Percentiles rank a stretch among this genome's conserved stretches.
Evolutionary conservation across 2,797 vertebrate genomes (phyloP).

Genomic region (Trematomus bernacchii): DNA sequence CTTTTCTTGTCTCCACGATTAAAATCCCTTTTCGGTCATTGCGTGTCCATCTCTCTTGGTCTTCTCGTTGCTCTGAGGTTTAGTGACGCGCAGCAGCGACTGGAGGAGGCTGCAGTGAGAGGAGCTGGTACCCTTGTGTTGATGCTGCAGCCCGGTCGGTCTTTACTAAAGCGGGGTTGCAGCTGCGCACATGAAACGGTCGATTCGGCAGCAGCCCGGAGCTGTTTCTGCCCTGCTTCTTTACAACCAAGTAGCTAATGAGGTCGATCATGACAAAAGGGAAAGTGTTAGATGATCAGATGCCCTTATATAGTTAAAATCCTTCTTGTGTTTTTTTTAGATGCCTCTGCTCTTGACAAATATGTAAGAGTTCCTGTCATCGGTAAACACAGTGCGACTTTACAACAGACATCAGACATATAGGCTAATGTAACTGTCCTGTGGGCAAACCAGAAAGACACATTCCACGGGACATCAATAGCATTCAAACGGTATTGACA

Average conservation of each 20-base stretch:
- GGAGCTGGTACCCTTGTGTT: not conserved
- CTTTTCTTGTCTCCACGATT: not conserved
- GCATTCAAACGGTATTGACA: not conserved
- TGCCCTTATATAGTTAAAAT: not conserved
- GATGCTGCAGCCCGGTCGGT: slow-evolving; percentile 30
- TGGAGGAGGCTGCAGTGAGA: slow-evolving; percentile 5
- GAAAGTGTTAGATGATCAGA: too few species aligned
- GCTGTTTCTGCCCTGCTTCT: slow-evolving; percentile 5
- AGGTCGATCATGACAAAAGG: not conserved
- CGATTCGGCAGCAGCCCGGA: slow-evolving; percentile 23
- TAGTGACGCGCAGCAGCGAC: not conserved
- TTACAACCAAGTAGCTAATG: too few species aligned
- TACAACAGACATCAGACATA: too few species aligned
- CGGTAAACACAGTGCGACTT: too few species aligned
- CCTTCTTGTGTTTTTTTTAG: too few species aligned
- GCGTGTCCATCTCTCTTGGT: not conserved
- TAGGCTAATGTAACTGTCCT: not conserved
- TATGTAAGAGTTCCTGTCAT: too few species aligned
- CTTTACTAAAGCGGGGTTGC: slow-evolving; percentile 27
- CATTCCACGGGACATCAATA: not conserved
- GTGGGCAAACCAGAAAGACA: not conserved
- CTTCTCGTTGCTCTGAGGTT: not conserved
- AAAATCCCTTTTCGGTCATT: slow-evolving; percentile 3
- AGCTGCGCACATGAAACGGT: slow-evolving; percentile 63
- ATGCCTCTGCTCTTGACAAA: too few species aligned